These are phyloP conservation scores for Allophyes oxyacanthae DNA, from an alignment of 2,888 invertebrate genomes.

Conservation along the genomic window DNA sequence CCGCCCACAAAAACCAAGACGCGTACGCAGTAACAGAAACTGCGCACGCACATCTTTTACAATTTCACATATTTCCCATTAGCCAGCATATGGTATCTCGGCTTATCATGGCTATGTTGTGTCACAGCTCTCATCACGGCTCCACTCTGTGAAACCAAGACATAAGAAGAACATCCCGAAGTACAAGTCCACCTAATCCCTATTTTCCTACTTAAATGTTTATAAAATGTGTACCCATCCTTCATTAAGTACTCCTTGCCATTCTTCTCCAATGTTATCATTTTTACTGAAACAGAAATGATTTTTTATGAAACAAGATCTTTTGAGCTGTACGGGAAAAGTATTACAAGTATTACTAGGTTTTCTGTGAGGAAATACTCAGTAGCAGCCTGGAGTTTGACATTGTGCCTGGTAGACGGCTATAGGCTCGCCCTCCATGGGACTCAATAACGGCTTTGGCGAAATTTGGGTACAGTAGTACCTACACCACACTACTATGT, in stretches of 20 bases:
- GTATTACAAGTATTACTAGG: too few species aligned
- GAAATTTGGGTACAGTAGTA: too few species aligned
- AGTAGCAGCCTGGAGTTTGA: too few species aligned
- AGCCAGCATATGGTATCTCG: background rate
- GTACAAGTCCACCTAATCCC: slow-evolving; percentile 9
- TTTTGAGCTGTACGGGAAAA: too few species aligned
- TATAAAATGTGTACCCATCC: slow-evolving; percentile 3
- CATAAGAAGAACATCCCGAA: background rate
- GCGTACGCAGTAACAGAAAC: too few species aligned
- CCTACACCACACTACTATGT: too few species aligned
- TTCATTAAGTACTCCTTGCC: slow-evolving; percentile 8
- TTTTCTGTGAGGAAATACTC: too few species aligned
- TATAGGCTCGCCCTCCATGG: too few species aligned
- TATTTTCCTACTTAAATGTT: background rate
- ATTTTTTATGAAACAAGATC: background rate
- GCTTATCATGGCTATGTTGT: slow-evolving; percentile 18
- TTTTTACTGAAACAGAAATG: slow-evolving; percentile 17
- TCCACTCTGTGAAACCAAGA: slow-evolving; percentile 5
- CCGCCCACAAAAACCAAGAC: too few species aligned
- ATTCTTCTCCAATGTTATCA: slow-evolving; percentile 10
- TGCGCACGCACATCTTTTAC: too few species aligned
- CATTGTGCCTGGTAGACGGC: too few species aligned
- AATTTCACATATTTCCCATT: slow-evolving; percentile 4
- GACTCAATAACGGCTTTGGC: too few species aligned
- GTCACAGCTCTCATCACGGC: slow-evolving; percentile 7